Evolutionary conservation across 2,888 invertebrate species (phyloP), one percentile per base, ranked within the genome.

Genomic region (Cantharis lateralis): DNA sequence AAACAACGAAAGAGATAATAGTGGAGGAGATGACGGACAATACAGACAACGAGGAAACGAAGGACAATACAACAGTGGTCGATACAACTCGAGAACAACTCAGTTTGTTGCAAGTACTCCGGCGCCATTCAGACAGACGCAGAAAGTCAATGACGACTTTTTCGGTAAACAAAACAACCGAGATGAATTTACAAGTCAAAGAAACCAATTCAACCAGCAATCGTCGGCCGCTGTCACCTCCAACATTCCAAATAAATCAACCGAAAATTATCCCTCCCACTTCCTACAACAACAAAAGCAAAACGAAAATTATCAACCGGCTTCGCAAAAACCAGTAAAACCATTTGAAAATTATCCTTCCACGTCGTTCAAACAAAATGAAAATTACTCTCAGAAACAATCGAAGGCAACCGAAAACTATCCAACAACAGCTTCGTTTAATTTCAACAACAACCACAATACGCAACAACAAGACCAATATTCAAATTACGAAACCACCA

Each of bases 51-150:
- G 16, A 20, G 18, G n/a, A 16, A 76, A 70, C 66, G 66, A 69
- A 16, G 62, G 75, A 13, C 74, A 76, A 64, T 68, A 78, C 11
- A 66, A 66, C 13, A 66, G n/a, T n/a, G 64, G 18, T 20, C 20
- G 64, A 66, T 24, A 13, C 28, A 80, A 82, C 71, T 70, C 83
- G 3, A 81, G 80, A 26, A 79, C 82, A 70, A 81, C 84, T 3
- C 79, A 81, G 63, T 86, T 85, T 72, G 84, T 86, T 1, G 82
- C 87, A 5, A 88, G 88, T 76, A 88, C 88, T 13, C 88, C 88
- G 63, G 87, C 87, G 5, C 88, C 88, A 4, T 88, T 88, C 81
- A 85, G 84, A 78, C 86, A 85, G 79, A 85, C 85, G 16, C 85
- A 85, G 75, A 85, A 86, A 75, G 82, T 83, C 71, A 77, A 76